Evolutionary conservation across 1,140 invertebrate genomes (phyloP), one percentile per base, ranked within the genome.

Genomic region (Anoplophora glabripennis): DNA sequence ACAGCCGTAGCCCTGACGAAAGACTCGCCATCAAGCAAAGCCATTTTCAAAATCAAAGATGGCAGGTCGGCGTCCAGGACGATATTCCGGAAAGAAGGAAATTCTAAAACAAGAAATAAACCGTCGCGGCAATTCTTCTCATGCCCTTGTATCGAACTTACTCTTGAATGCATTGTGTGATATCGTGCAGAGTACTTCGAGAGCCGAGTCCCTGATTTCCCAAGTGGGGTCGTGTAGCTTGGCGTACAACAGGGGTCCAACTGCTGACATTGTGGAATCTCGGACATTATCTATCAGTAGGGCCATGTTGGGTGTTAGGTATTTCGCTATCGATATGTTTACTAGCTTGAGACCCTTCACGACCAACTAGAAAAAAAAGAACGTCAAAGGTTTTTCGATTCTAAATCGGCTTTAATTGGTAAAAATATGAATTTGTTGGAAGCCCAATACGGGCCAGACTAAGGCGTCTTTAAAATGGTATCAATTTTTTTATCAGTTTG

Each of bases 1-100:
- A 90, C 76, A 1, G 88, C 88, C 0, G 88, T 85, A 7, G 85
- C 86, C 51, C 88, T 76, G 3, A 90, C 88, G 66, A 89, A 91
- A 59, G 82, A 81, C 72, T 90, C 87, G 3, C 76, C 75, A 69
- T 90, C 88, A 40, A 82, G 80, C 41, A 83, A 78, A 0, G 82
- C 82, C 58, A 89, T 80, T 44, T 84, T 81, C 11, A 84, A 74
- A 0, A 86, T 81, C 17, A 89, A 70, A 59, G 81, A 79, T 2
- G 86, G 79, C 17, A 90, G 80, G 45, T 85, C 79, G 53, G 84
- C 80, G 14, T 84, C 79, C n/a, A 86, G 61, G 12, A 92, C 71
- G 63, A 88, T 82, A 36, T 84, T 81, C 76, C 89, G 88, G 70
- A 88, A 88, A 18, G 87, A 83, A n/a, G 87, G 86, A 73, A 87